A percentile compares a stretch with the other conserved stretches of the same genome.
phyloP scores from a whole-genome alignment of 2,113 vertebrate genomes.

The Passer montanus region DNA sequence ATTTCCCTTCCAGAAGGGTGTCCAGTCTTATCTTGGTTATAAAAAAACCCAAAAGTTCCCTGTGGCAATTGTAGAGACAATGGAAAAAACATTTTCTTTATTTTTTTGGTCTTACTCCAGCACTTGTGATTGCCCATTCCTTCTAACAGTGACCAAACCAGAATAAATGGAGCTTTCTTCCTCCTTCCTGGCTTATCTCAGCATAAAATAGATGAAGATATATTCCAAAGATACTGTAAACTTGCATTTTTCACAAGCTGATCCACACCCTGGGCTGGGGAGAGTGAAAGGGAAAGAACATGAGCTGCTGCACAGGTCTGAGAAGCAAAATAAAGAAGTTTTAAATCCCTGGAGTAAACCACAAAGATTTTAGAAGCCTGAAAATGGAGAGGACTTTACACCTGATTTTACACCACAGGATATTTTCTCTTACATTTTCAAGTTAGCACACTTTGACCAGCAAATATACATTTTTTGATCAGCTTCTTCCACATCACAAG shows the following conservation, averaged over 20 bases:
- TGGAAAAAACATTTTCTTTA: fast-evolving
- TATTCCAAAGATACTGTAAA: background rate
- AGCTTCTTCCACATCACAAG: background rate
- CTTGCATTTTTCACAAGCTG: background rate
- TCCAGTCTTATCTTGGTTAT: background rate
- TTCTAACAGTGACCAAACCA: background rate
- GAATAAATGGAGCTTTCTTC: fast-evolving
- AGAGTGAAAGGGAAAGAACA: background rate
- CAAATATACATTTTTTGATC: background rate
- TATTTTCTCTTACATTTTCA: background rate
- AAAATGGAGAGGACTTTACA: background rate
- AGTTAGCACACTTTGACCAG: background rate
- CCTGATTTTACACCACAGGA: background rate
- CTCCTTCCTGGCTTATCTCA: background rate
- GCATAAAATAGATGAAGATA: too few species aligned
- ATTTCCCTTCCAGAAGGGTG: background rate
- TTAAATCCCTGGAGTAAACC: background rate
- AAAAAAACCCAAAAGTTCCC: background rate
- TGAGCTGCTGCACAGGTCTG: background rate
- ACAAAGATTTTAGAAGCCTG: background rate
- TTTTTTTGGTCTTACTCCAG: background rate
- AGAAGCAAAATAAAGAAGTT: background rate
- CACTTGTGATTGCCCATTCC: fast-evolving
- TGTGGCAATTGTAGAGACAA: fast-evolving
- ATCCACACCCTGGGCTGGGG: background rate